These are phyloP conservation scores for Chrysopilus asiliformis DNA, from an alignment of 2,888 invertebrate species.

Conservation along the genomic window DNA sequence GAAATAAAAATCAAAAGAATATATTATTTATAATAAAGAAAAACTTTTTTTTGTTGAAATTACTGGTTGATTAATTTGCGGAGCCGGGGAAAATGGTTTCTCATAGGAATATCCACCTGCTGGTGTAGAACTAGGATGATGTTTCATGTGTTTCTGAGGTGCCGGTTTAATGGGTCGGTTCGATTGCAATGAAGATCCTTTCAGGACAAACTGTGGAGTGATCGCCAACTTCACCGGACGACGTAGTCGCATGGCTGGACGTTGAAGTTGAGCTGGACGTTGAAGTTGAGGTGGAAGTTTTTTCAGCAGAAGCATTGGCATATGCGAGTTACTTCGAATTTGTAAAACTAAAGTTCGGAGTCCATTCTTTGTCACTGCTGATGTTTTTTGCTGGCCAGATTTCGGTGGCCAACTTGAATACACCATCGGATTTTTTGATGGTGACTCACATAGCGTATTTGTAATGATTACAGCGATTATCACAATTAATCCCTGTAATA, in stretches of 20 bases:
- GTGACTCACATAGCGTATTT: slow-evolving; percentile 22
- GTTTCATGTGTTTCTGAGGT: no score
- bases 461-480: slow-evolving; percentile 13
- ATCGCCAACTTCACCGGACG: slow-evolving; percentile 12
- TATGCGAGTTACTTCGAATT: slow-evolving; percentile 32
- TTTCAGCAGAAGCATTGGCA: slow-evolving; percentile 27
- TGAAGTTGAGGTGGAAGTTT: slow-evolving; percentile 17
- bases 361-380: slow-evolving; percentile 5
- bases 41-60: slow-evolving; percentile 5
- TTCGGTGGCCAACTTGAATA: slow-evolving; percentile 26
- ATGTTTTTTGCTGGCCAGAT: slow-evolving; percentile 15
- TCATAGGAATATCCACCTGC: slow-evolving; percentile 26
- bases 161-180: no score
- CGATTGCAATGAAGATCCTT: slow-evolving; percentile 8
- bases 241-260: no score
- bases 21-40: neutral
- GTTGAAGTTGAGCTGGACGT: neutral
- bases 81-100: slow-evolving; percentile 24
- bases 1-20: slow-evolving; percentile 11
- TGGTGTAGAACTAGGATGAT: slow-evolving; percentile 20
- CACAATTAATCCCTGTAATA: no score
- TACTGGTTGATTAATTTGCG: slow-evolving; percentile 27
- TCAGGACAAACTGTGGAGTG: slow-evolving; percentile 15
- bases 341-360: slow-evolving; percentile 31
- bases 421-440: slow-evolving; percentile 21